These are phyloP conservation scores for Cochlearius cochlearius DNA, from an alignment of 2,113 vertebrate species.

Conservation along the genomic window DNA sequence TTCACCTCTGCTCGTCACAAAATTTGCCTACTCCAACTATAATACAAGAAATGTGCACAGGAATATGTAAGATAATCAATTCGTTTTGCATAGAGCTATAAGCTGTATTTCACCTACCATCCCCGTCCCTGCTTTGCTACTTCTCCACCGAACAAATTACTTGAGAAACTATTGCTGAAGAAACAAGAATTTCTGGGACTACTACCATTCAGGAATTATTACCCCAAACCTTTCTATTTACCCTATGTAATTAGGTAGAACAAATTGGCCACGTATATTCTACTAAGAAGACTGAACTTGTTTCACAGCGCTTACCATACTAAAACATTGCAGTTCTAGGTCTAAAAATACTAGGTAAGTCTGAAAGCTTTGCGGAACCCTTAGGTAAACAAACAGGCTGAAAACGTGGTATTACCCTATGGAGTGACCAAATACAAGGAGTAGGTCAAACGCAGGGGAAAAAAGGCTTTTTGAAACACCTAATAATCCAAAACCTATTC, in stretches of 20 bases:
- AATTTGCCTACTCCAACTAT: not conserved
- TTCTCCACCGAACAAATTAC: not conserved
- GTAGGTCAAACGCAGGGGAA: fast-evolving
- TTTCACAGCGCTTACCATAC: not conserved
- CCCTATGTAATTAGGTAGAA: not conserved
- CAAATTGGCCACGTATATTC: not conserved
- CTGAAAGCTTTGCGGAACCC: not conserved
- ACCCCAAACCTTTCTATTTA: not conserved
- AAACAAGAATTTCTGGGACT: not conserved
- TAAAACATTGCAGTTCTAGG: not conserved
- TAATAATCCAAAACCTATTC: not conserved
- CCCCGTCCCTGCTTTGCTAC: not conserved
- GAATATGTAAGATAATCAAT: not conserved
- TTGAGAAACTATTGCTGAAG: not conserved
- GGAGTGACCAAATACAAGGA: not conserved
- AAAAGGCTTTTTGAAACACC: not conserved
- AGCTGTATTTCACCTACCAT: not conserved
- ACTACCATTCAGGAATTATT: not conserved
- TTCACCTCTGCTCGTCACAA: not conserved
- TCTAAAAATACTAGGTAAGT: not conserved
- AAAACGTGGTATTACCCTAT: not conserved
- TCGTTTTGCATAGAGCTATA: not conserved
- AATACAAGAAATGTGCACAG: not conserved
- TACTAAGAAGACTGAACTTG: not conserved
- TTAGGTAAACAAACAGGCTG: not conserved